These are phyloP conservation scores for Hypotaenidia philippensis DNA, from an alignment of 2,797 vertebrate species.

Conservation along the genomic window DNA sequence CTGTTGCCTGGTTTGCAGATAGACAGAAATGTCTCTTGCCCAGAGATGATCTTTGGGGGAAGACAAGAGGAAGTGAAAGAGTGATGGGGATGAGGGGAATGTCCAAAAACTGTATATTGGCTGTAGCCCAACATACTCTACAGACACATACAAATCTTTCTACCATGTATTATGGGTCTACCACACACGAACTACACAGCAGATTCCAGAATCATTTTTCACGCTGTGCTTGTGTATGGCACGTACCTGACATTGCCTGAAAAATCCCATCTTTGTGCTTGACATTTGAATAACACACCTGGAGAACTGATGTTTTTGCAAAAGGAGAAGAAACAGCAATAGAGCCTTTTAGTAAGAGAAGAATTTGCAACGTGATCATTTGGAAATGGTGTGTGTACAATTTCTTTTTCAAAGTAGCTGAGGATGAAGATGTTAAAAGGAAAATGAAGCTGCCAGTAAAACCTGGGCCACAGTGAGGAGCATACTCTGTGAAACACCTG, in stretches of 20 bases:
- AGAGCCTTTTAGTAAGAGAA: neutral
- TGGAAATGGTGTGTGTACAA: neutral
- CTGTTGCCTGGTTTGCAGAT: neutral
- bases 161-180: neutral
- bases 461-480: neutral
- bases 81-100: neutral
- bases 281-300: neutral
- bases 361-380: neutral
- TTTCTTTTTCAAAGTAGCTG: neutral
- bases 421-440: neutral
- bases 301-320: neutral
- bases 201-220: neutral
- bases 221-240: rapidly evolving
- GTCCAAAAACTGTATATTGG: neutral
- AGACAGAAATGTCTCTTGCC: neutral
- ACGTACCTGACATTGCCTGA: neutral
- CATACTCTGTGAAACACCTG: neutral
- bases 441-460: neutral
- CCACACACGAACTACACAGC: neutral
- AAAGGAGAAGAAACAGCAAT: neutral
- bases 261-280: neutral
- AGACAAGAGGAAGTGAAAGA: neutral
- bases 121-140: neutral
- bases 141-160: neutral
- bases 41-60: neutral